These are phyloP conservation scores for Pantherophis guttatus DNA, from an alignment of 2,113 vertebrate species.

Conservation along the genomic window DNA sequence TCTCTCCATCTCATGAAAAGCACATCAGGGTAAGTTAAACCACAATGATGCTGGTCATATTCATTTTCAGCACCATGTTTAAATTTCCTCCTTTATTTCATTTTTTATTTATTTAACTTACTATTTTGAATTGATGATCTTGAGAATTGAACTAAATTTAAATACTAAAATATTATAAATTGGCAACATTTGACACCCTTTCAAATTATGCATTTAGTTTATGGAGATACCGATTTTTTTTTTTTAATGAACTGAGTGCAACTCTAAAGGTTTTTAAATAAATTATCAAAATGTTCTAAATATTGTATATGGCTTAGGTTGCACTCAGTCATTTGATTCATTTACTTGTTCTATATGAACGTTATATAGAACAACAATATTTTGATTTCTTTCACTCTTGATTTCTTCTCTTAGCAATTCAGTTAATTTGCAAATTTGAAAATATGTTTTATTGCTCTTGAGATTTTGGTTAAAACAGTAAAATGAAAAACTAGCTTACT, in stretches of 20 bases:
- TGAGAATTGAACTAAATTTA: constrained; percentile 16
- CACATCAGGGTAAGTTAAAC: constrained; percentile 86
- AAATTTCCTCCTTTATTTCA: constrained; percentile 58
- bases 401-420: constrained; percentile 26
- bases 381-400: constrained; percentile 29
- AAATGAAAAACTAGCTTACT: not conserved
- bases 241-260: not conserved
- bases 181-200: not conserved
- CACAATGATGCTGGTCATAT: constrained; percentile 77
- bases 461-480: constrained; percentile 10
- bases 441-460: constrained; percentile 14
- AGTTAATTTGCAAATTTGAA: constrained; percentile 20
- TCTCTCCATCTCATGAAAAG: constrained; percentile 89
- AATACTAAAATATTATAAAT: constrained; percentile 22
- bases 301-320: constrained; percentile 8
- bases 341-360: constrained; percentile 8
- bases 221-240: not conserved
- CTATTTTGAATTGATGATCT: constrained; percentile 20
- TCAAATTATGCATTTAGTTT: not conserved
- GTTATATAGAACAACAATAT: constrained; percentile 15
- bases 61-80: constrained; percentile 79
- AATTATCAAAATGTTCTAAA: constrained; percentile 14
- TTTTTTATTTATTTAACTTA: constrained; percentile 39
- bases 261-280: not conserved
- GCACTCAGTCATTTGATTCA: not conserved